Evolutionary conservation across 2,113 vertebrate species (phyloP), one percentile per base, ranked within the genome.

Genomic region (Plotosus lineatus): DNA sequence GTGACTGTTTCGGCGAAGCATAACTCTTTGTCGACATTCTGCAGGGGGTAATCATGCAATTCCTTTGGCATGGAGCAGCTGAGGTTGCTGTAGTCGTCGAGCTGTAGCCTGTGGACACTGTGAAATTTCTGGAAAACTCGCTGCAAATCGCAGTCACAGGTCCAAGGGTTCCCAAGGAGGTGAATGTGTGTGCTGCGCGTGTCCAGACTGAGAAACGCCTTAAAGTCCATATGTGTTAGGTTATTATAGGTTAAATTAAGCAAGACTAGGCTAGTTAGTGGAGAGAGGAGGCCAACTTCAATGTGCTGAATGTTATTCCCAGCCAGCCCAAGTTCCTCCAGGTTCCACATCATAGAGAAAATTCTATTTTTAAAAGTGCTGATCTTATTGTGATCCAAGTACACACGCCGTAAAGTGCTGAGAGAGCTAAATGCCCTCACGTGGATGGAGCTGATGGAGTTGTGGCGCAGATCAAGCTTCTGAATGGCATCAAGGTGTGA

Each of bases 141-240:
- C 82, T 95, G 94, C 72, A 95, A 90, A 83, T 95, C 94, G 33
- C 95, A 95, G 80, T 95, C 92, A n/a, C 94, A 95, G 65, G 87
- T 87, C 94, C 94, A 95, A 0, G 91, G 91, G 84, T 95, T 95
- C 15, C 86, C 82, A 46, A 84, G 83, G 79, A 96, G 89, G 83
- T 94, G 89, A 69, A 95, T 90, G 69, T 95, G 93, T 6, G 92
- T 94, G 86, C 93, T 93, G 85, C 91, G 89, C 19, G 92, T 90
- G 76, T 93, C 91, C 78, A 95, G 88, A 85, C 83, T 91, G 73
- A 94, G 85, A 85, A 96, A 93, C 0, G 92, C 92, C 86, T 93
- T 94, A 88, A 94, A 95, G 80, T 86, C 68, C 36, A 95, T 38
- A 4, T 86, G 83, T 31, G 87, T 87, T 48, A 95, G 80, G 3